Conservation (phyloP, 2,797 vertebrate species). For the Typhlichthys subterraneus region DNA sequence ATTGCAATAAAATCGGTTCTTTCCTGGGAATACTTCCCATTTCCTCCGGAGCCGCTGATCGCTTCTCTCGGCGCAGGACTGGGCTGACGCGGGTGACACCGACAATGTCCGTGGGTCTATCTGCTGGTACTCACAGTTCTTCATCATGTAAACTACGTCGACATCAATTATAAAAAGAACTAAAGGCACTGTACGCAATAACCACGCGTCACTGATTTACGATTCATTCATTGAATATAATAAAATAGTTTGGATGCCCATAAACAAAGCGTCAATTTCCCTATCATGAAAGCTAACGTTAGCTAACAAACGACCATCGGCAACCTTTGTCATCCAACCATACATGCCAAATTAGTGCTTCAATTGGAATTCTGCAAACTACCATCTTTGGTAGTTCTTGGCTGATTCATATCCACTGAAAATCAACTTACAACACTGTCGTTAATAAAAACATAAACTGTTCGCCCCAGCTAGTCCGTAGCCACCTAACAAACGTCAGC, state of each 20-base stretch:
- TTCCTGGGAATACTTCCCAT: conserved; percentile 93
- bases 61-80: conserved; percentile 52
- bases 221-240: conserved; percentile 25
- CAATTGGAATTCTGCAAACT: conserved; percentile 5
- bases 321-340: conserved; percentile 33
- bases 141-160: conserved; percentile 73
- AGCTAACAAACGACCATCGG: conserved; percentile 32
- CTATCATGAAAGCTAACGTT: conserved; percentile 52
- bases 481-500: too few species aligned
- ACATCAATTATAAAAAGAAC: too few species aligned
- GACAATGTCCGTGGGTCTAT: conserved; percentile 83
- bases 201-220: not conserved
- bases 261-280: conserved; percentile 33
- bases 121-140: conserved; percentile 93
- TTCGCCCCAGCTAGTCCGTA: too few species aligned
- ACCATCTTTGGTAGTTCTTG: conserved; percentile 45
- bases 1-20: conserved; percentile 90
- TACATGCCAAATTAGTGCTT: conserved; percentile 9
- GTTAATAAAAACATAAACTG: not conserved
- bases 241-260: not conserved
- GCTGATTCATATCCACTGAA: not conserved
- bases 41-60: conserved; percentile 77
- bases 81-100: conserved; percentile 59
- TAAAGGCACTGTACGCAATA: too few species aligned
- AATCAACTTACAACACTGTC: not conserved